These are phyloP conservation scores for Formicarius rufipectus DNA, from an alignment of 2,113 vertebrate genomes.

Conservation along the genomic window DNA sequence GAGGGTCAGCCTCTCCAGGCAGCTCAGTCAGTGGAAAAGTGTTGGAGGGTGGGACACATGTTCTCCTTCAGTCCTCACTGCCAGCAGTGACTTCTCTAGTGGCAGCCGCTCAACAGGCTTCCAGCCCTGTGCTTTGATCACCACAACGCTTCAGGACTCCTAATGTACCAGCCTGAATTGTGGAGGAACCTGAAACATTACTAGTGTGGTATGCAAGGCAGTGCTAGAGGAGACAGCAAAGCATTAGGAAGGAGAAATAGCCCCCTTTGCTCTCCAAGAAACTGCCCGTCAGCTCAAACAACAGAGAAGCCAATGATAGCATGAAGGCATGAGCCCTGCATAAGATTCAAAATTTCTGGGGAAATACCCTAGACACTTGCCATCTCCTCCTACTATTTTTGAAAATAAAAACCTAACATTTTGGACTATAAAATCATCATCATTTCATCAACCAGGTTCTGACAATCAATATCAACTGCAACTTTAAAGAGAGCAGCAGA, in stretches of 20 bases:
- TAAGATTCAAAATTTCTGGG: not conserved
- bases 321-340: not conserved
- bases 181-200: not conserved
- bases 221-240: not conserved
- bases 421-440: not conserved
- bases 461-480: not conserved
- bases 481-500: not conserved
- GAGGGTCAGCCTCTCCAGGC: not conserved
- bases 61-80: fast-evolving
- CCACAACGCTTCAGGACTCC: not conserved
- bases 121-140: not conserved
- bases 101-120: not conserved
- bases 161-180: not conserved
- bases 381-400: not conserved
- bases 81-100: not conserved
- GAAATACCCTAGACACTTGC: not conserved
- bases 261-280: not conserved
- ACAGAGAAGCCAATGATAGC: fast-evolving
- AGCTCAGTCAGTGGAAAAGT: not conserved
- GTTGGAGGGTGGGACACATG: not conserved
- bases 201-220: not conserved
- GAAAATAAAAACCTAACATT: not conserved
- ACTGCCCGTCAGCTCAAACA: not conserved
- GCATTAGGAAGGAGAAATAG: not conserved
- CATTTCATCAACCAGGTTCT: not conserved